Evolutionary conservation across 2,888 invertebrate species (phyloP), one percentile per base, ranked within the genome.

Genomic region (Auanema freiburgensis): DNA sequence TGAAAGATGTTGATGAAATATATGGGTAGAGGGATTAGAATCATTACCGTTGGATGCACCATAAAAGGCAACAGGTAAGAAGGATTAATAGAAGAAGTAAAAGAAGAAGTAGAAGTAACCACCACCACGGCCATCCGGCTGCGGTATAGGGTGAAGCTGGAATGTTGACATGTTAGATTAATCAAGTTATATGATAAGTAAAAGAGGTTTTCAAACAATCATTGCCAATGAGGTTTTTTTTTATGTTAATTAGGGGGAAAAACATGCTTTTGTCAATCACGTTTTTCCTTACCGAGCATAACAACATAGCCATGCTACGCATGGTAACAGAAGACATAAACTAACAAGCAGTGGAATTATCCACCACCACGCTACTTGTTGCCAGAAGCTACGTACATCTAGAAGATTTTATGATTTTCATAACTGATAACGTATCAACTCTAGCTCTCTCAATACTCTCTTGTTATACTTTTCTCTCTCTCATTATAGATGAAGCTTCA

Each of bases 121-220:
- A 83, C 83, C 83, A 83, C 83, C 83, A 83, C 44, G 84, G 84
- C 83, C 83, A 84, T 49, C 81, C 80, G 52, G 79, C 73, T 46
- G 77, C 63, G 43, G 78, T 55, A 68, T 66, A 83, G 51, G 78
- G 77, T 43, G 76, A 63, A 44, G 75, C 82, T 83, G 73, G 65
- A 81, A 79, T 40, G 3, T 12, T 12, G 18, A 18, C 53, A 53
- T 53, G 53, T 33, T 21, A 23, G 24, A 23, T n/a, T 16, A 2
- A 2, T 21, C 21, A 33, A 33, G 33, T 33, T 50, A 57, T 23
- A 33, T 40, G 21, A n/a, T 42, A 12, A 14, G 14, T 52, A 59
- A 51, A 52, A 51, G 33, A 46, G 21, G 21, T 18, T 21, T 46
- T 46, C 4, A 16, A 46, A 3, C 3, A 3, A 46, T 18, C 10